Base-by-base conservation (phyloP, 2,797 vertebrate species). In the Podarcis lilfordi region DNA sequence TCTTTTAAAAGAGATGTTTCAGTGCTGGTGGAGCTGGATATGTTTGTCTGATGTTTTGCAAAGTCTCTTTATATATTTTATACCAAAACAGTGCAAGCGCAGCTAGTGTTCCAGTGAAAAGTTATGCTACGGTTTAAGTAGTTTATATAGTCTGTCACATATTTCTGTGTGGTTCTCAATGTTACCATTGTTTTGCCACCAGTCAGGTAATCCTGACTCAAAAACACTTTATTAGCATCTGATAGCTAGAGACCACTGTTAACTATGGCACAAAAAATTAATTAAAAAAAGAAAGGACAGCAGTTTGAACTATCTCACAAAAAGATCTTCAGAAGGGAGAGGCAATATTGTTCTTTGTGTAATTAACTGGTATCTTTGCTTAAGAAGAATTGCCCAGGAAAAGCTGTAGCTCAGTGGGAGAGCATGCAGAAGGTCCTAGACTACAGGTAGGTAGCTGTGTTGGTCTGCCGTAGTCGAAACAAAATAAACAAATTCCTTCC, bases 21-120 rank as follows among this genome's bases (percentile, higher is more conserved):
- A 92, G 89, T 93, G 91, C 84, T 87, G 77, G 88, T 87, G 90
- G 88, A 88, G 83, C 29, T 80, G 91, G 50, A 40, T 91, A 78
- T 86, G 89, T 93, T 91, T 90, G 89, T 89, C 92, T 87, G 40
- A 77, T 88, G 89, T 95, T 86, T 81, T 89, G 81, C 61, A 93
- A 88, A 93, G 74, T 89, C 82, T 94, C 27, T 85, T 92, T 64
- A 55, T 77, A 0, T 88, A 85, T 95, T 77, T n/a, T 92, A 72
- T 5, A 8, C 43, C 77, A 81, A 92, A 64, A n/a, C 27, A n/a
- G 86, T 85, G 64, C 94, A 81, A 90, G 83, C 89, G 91, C 55
- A 89, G 8, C 84, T 94, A 0, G 40, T 91, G 80, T 93, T 92
- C 78, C 89, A 82, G 87, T 78, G 64, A 92, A 84, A 94, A 82